Evolutionary conservation across 2,797 vertebrate species (phyloP), one percentile per base, ranked within the genome.

Genomic region (Psittacula echo): DNA sequence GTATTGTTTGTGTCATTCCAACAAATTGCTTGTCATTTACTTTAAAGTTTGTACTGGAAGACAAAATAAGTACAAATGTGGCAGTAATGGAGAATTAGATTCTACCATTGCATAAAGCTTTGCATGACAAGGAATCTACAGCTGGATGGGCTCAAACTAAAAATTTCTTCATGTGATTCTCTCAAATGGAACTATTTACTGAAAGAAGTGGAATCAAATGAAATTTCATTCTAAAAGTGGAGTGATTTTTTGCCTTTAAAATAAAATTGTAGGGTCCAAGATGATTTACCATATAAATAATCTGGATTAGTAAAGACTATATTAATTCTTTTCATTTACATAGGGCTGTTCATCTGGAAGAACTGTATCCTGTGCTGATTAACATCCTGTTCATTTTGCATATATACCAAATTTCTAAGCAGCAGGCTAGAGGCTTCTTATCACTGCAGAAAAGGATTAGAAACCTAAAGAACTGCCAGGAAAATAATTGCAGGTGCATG

Each of bases 11-110:
- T 77, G 87, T 94, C 62, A 89, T 81, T 51, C 65, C 62, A 83
- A 72, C 71, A 97, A 97, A 94, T 70, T 67, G 13, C 47, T 97
- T 89, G 81, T 58, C 56, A 84, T 41, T 82, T 81, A 44, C 72
- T 95, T 75, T 53, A 89, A 73, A 93, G 73, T 50, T 87, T 72
- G 48, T 87, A 51, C 54, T 84, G 89, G 29, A 91, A 96, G 60
- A 65, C 34, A 92, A 90, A 84, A 79, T 66, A 70, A 91, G 60
- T 80, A 39, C 77, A 83, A 90, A 30, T 17, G 64, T 42, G 42
- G 21, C 44, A 64, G 51, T 82, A 80, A 80, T 21, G 19, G 67
- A 91, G 65, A 78, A 91, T 53, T 64, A 54, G 45, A 44, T 71
- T 95, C 90, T 77, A 67, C 24, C 86, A n/a, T 87, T 90, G 45